These are phyloP conservation scores for Gila orcuttii DNA, from an alignment of 2,113 vertebrate species.

Conservation along the genomic window DNA sequence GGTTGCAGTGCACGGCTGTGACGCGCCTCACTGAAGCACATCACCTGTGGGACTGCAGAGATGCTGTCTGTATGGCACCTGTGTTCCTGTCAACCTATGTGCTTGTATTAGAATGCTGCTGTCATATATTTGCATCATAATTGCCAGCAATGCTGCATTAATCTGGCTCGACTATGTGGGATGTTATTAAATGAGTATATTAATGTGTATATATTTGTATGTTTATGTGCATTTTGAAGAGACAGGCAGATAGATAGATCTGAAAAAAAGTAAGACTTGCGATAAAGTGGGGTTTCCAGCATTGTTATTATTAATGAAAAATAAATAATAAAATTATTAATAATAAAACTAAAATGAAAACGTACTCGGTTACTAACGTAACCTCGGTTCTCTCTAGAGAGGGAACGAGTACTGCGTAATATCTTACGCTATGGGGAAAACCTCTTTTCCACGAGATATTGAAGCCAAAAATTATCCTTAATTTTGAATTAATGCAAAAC, in stretches of 20 bases:
- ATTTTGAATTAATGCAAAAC: too few species aligned
- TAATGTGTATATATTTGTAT: constrained; percentile 35
- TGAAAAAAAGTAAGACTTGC: background rate
- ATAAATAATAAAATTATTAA: too few species aligned
- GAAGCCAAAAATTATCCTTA: too few species aligned
- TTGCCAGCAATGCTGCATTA: constrained; percentile 59
- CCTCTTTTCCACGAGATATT: too few species aligned
- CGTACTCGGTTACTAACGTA: too few species aligned
- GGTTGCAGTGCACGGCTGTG: constrained; percentile 50
- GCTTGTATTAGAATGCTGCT: constrained; percentile 60
- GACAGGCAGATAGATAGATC: background rate
- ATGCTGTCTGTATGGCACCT: constrained; percentile 70
- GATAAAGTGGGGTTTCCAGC: background rate
- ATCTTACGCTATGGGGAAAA: too few species aligned
- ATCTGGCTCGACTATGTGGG: constrained; percentile 53
- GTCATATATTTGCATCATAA: constrained; percentile 75
- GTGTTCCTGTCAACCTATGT: constrained; percentile 75
- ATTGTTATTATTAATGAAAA: background rate
- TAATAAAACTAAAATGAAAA: too few species aligned
- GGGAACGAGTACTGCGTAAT: too few species aligned
- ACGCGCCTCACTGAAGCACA: constrained; percentile 68
- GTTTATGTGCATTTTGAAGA: constrained; percentile 25
- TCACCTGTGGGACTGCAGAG: constrained; percentile 70
- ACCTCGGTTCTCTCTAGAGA: too few species aligned
- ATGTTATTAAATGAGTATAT: constrained; percentile 42